phyloP scores from a whole-genome alignment of 2,113 vertebrate species.

The Misgurnus anguillicaudatus region DNA sequence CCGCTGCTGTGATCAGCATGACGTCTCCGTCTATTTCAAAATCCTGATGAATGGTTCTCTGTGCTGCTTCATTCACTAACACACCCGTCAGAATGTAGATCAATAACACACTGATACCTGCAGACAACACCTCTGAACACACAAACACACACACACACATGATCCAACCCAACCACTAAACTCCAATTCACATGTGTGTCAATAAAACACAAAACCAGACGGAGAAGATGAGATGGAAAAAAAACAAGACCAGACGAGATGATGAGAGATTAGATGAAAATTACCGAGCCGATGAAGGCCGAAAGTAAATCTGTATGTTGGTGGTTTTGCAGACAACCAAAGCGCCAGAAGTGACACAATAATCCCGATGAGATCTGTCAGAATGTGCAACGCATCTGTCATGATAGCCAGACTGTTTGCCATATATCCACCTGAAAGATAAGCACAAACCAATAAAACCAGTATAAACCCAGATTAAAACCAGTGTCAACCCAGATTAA shows the following conservation, averaged over 20 bases:
- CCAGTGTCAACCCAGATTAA: no score
- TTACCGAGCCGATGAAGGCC: constrained; percentile 94
- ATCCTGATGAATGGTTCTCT: constrained; percentile 91
- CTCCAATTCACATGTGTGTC: background rate
- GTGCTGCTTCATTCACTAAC: constrained; percentile 90
- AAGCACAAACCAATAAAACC: no score
- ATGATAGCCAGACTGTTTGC: constrained; percentile 97
- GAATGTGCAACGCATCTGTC: constrained; percentile 96
- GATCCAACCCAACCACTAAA: no score
- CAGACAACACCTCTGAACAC: constrained; percentile 89
- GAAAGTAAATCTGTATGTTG: constrained; percentile 91
- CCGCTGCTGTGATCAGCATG: constrained; percentile 96
- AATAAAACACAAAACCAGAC: background rate
- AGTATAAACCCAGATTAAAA: no score
- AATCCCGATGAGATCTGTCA: constrained; percentile 93
- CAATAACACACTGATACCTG: constrained; percentile 89
- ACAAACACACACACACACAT: constrained; percentile 29
- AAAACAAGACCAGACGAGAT: background rate
- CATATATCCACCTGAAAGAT: constrained; percentile 83
- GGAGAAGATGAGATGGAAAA: background rate
- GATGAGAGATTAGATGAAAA: background rate
- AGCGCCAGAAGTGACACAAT: constrained; percentile 91
- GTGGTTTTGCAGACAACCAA: constrained; percentile 91
- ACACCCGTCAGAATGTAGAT: constrained; percentile 91
- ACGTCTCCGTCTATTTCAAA: constrained; percentile 94